Evolutionary conservation across 2,888 invertebrate genomes (phyloP), one percentile per base, ranked within the genome.

Genomic region (Tetranychus piercei): DNA sequence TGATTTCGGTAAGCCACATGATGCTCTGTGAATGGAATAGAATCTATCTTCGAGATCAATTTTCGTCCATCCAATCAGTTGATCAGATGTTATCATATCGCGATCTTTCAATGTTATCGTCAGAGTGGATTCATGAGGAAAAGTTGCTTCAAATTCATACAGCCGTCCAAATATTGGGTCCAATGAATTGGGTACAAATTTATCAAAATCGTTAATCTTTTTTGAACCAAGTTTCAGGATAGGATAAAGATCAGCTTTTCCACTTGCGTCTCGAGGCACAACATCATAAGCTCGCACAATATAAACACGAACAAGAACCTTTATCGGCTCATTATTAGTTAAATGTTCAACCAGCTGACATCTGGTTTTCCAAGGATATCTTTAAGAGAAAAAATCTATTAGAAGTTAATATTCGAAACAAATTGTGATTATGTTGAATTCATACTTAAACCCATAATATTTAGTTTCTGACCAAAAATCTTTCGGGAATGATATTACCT

Each of bases 121-220:
- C 72, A 94, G 84, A 84, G 90, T 86, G 0, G 92, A 92, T 80
- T 94, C 93, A 83, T 92, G 91, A 0, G 94, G 94, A 81, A 94
- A 92, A 0, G 91, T 92, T 0, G 92, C 92, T 82, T 93, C 92
- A 74, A 93, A 88, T 83, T 94, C 93, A 81, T 92, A 92, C 81
- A 92, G 93, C 82, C 90, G 90, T n/a, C 94, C 94, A 82, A 94
- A 93, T 1, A 93, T 89, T 1, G 93, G 94, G 83, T 94, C 93
- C 8, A 94, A 85, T 81, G 93, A 92, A 80, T 94, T 94, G 1
- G 92, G 92, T 44, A 92, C 89, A 81, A 92, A 93, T 81, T 91
- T 88, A 3, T 93, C 92, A 80, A 92, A 92, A 81, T 94, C 92
- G 75, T 89, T 90, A 74, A 92, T 88, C 75, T 88, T 85, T 80